Evolutionary conservation across 2,888 invertebrate genomes (phyloP).

Genomic region (Ormyrus pomaceus): DNA sequence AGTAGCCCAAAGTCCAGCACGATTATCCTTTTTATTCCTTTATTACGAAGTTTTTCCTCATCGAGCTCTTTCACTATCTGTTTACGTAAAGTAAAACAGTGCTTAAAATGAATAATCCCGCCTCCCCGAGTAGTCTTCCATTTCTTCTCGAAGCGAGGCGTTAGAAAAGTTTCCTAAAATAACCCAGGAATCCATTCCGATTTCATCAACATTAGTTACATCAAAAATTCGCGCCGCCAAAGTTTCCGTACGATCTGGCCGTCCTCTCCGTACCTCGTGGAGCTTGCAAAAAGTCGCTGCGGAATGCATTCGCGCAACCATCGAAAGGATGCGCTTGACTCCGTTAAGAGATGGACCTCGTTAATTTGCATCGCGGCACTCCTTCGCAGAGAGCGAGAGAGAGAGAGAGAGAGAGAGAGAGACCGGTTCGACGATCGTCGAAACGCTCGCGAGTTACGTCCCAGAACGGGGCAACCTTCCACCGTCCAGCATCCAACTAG

Average conservation of each 20-base stretch:
- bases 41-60: too few relatives aligned
- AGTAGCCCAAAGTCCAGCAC: too few relatives aligned
- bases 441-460: constrained; percentile 11
- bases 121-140: too few relatives aligned
- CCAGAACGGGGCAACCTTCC: constrained; percentile 58
- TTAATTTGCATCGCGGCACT: constrained; percentile 50
- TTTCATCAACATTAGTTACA: too few relatives aligned
- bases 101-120: too few relatives aligned
- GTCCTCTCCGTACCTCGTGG: background rate
- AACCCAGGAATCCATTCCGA: background rate
- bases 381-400: background rate
- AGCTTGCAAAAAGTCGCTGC: background rate
- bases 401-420: background rate
- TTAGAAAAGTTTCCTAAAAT: too few relatives aligned
- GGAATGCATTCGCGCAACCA: background rate
- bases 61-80: too few relatives aligned
- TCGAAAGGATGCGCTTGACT: constrained; percentile 6
- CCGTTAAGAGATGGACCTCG: constrained; percentile 21
- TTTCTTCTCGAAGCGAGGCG: too few relatives aligned
- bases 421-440: constrained; percentile 55
- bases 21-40: too few relatives aligned
- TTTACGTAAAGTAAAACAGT: too few relatives aligned
- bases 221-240: background rate
- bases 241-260: background rate
- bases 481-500: constrained; percentile 61